Percentiles rank a stretch among this genome's conserved stretches.
Evolutionary conservation across 1,140 invertebrate genomes (phyloP).

Genomic region (Drosophila yakuba): DNA sequence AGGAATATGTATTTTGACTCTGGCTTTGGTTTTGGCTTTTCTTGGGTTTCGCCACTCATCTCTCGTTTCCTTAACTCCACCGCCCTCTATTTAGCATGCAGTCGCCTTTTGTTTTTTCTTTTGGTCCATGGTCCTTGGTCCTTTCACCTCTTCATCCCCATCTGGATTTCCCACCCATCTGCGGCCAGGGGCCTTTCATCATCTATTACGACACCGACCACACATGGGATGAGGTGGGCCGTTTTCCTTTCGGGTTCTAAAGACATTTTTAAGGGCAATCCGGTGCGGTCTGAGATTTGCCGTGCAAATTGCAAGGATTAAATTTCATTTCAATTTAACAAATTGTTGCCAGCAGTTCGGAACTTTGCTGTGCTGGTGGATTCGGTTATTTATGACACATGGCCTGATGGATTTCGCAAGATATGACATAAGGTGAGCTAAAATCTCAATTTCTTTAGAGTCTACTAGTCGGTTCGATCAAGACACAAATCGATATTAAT

Average conservation of each 20-base stretch:
- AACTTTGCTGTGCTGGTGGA: slow-evolving; percentile 6
- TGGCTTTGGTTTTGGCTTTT: slow-evolving; percentile 37
- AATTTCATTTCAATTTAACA: slow-evolving; percentile 78
- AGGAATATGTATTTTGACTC: slow-evolving; percentile 53
- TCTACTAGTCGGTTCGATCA: neutral
- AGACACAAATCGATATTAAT: neutral
- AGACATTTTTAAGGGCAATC: slow-evolving; percentile 75
- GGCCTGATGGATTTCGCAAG: slow-evolving; percentile 10
- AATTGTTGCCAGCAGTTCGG: slow-evolving; percentile 53
- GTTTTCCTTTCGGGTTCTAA: slow-evolving; percentile 42
- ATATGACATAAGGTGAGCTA: slow-evolving; percentile 1
- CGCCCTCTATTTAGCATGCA: slow-evolving; percentile 36
- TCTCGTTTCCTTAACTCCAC: neutral
- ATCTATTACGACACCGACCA: slow-evolving; percentile 75
- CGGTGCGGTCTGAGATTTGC: slow-evolving; percentile 70
- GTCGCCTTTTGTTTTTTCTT: slow-evolving; percentile 58
- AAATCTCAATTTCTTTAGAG: neutral
- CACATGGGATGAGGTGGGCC: slow-evolving; percentile 33
- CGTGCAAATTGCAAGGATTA: slow-evolving; percentile 77
- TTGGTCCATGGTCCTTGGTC: neutral
- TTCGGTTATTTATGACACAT: neutral
- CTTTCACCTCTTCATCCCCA: neutral
- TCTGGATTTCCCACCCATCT: slow-evolving; percentile 15
- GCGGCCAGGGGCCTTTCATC: slow-evolving; percentile 65
- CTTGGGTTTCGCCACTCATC: slow-evolving; percentile 28